A percentile compares a stretch with the other conserved stretches of the same genome.
Evolutionary conservation across 2,797 vertebrate species (phyloP).

Genomic region (Danio tinwini): DNA sequence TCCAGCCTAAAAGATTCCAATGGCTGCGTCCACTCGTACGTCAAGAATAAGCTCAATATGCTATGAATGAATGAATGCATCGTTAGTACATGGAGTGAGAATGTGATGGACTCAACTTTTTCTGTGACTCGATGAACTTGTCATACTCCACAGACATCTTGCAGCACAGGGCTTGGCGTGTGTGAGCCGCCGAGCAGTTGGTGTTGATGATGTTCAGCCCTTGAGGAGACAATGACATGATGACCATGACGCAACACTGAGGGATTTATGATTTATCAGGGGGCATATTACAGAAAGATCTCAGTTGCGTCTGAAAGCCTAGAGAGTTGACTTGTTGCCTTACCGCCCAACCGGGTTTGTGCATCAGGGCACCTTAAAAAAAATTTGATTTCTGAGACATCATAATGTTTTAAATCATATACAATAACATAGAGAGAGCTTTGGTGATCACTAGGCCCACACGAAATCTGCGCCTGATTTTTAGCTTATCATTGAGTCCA

Average conservation of each 20-base stretch:
- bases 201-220: constrained; percentile 92
- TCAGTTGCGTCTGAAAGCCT: too few species aligned
- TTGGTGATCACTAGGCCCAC: too few species aligned
- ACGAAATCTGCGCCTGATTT: too few species aligned
- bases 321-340: not conserved
- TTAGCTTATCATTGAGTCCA: too few species aligned
- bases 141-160: constrained; percentile 99
- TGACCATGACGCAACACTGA: not conserved
- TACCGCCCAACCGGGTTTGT: not conserved
- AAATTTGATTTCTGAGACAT: too few species aligned
- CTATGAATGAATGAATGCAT: not conserved
- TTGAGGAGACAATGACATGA: constrained; percentile 59
- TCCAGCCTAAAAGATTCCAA: too few species aligned
- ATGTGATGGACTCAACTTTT: constrained; percentile 82
- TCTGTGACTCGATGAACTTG: constrained; percentile 94
- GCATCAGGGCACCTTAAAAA: too few species aligned
- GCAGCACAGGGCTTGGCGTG: constrained; percentile 94
- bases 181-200: constrained; percentile 95
- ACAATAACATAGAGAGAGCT: too few species aligned
- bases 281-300: not conserved
- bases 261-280: not conserved
- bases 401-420: not conserved
- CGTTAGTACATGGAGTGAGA: not conserved
- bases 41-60: too few species aligned
- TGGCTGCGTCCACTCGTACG: too few species aligned